A percentile compares a stretch with the other conserved stretches of the same genome.
Evolutionary conservation across 2,113 vertebrate species (phyloP).

Genomic region (Rana temporaria): DNA sequence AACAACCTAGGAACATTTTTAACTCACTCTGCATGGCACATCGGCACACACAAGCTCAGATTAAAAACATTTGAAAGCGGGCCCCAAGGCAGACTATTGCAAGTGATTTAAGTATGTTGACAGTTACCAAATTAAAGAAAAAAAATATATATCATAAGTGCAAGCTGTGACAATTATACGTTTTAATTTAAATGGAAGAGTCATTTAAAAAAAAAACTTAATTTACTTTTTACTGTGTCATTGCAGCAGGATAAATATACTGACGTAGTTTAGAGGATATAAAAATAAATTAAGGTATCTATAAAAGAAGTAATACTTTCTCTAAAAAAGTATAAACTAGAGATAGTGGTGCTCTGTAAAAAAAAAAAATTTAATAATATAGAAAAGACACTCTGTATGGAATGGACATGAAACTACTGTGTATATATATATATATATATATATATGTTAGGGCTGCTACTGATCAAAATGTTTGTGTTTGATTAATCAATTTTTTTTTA

Average conservation of each 20-base stretch:
- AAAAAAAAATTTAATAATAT: too few species aligned
- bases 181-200: slow-evolving; percentile 24
- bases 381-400: too few species aligned
- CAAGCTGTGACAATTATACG: slow-evolving; percentile 17
- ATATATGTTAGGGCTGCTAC: too few species aligned
- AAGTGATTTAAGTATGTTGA: slow-evolving; percentile 3
- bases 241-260: slow-evolving; percentile 18
- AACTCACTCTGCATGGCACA: slow-evolving; percentile 2
- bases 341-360: too few species aligned
- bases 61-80: neutral
- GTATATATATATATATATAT: too few species aligned
- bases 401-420: too few species aligned
- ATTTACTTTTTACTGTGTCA: slow-evolving; percentile 22
- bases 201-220: neutral
- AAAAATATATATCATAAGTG: slow-evolving; percentile 7
- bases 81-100: neutral
- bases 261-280: neutral
- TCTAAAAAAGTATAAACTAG: neutral
- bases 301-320: slow-evolving; percentile 1
- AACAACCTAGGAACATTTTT: slow-evolving; percentile 5
- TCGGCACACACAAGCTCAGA: slow-evolving; percentile 7
- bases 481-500: too few species aligned
- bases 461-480: too few species aligned
- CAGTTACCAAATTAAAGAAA: neutral
- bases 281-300: slow-evolving; percentile 23